Conservation (phyloP, 2,797 vertebrate species). For the Notoglanidium macrostoma region DNA sequence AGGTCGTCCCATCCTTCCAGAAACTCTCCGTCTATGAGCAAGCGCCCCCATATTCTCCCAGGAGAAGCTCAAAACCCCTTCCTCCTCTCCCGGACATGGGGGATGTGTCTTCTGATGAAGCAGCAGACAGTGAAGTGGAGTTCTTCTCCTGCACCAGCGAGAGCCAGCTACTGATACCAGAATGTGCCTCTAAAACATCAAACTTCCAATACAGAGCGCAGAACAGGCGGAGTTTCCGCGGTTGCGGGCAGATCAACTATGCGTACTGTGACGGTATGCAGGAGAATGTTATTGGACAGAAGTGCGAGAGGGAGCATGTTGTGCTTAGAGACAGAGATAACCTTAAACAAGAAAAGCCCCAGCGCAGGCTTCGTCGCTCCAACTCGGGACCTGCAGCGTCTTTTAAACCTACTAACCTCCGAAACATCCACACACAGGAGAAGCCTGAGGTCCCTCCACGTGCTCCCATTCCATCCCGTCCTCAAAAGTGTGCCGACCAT, state of each 20-base stretch:
- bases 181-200: conserved; percentile 66
- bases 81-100: conserved; percentile 83
- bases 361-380: conserved; percentile 75
- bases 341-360: conserved; percentile 64
- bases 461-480: conserved; percentile 84
- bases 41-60: conserved; percentile 66
- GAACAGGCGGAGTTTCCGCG: conserved; percentile 79
- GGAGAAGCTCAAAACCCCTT: conserved; percentile 84
- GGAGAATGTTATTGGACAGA: conserved; percentile 38
- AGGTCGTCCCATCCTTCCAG: conserved; percentile 80
- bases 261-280: conserved; percentile 80
- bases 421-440: conserved; percentile 69
- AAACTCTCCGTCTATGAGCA: conserved; percentile 76
- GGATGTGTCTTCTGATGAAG: conserved; percentile 81
- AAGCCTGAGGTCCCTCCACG: conserved; percentile 91
- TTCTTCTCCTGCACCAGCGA: conserved; percentile 87
- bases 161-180: conserved; percentile 72
- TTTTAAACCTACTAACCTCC: conserved; percentile 72
- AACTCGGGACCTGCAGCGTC: conserved; percentile 81
- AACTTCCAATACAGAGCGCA: conserved; percentile 69
- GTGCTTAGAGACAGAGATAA: conserved; percentile 46
- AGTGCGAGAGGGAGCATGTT: conserved; percentile 41
- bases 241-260: conserved; percentile 86
- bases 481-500: conserved; percentile 72
- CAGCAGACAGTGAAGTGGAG: conserved; percentile 89